A percentile compares a stretch with the other conserved stretches of the same genome.
phyloP scores from a whole-genome alignment of 23 tunicate species.

The Styela plicata region DNA sequence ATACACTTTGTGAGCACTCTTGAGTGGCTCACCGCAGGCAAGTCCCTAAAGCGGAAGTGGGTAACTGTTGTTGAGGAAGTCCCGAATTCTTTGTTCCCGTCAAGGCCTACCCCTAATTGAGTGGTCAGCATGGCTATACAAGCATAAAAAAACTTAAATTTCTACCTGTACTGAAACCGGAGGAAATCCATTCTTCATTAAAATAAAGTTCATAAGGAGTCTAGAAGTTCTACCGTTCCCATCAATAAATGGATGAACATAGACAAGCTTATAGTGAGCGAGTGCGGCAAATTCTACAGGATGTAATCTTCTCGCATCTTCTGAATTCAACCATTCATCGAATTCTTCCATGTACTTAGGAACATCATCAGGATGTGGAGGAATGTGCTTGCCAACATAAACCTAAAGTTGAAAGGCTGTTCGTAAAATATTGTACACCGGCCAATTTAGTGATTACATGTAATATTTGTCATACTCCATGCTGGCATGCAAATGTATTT shows the following conservation, averaged over 20 bases:
- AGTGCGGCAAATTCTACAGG: constrained; percentile 92
- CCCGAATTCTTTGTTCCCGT: too few species aligned
- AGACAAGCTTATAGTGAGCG: constrained; percentile 88
- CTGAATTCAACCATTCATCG: constrained; percentile 77
- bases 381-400: constrained; percentile 86
- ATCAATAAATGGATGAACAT: constrained; percentile 95
- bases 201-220: constrained; percentile 87
- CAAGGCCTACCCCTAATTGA: too few species aligned
- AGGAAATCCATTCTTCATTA: constrained; percentile 89
- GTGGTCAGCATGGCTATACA: not conserved
- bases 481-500: too few species aligned
- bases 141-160: not conserved
- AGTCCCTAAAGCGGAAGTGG: too few species aligned
- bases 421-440: too few species aligned
- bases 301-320: constrained; percentile 47
- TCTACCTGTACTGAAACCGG: constrained; percentile 61
- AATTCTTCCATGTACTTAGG: constrained; percentile 84
- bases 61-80: too few species aligned
- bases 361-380: constrained; percentile 84
- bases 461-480: too few species aligned
- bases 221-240: constrained; percentile 97
- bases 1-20: too few species aligned
- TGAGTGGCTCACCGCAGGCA: too few species aligned
- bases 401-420: too few species aligned
- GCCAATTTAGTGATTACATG: too few species aligned